phyloP scores from a whole-genome alignment of 2,113 vertebrate species.

The Cephalopterus ornatus region DNA sequence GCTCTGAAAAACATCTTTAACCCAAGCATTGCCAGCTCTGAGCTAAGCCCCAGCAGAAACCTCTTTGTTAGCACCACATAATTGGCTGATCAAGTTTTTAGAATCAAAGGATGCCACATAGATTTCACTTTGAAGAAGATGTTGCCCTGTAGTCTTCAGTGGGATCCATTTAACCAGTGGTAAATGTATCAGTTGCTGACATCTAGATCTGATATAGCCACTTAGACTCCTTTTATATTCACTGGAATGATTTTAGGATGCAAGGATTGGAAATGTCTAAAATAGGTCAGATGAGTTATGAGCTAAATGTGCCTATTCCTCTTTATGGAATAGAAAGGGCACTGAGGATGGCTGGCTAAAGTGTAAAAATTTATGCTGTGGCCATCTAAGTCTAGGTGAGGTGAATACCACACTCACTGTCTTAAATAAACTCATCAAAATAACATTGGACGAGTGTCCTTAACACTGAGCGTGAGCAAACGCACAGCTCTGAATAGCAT shows the following conservation, averaged over 20 bases:
- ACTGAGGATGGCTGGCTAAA: not conserved
- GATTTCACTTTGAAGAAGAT: not conserved
- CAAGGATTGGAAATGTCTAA: not conserved
- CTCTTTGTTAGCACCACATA: not conserved
- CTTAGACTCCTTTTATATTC: not conserved
- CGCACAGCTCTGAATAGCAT: not conserved
- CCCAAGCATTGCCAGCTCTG: not conserved
- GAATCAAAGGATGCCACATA: not conserved
- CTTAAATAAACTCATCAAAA: constrained; percentile 26
- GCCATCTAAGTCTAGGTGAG: not conserved
- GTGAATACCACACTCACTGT: not conserved
- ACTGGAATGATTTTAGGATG: not conserved
- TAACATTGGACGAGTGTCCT: not conserved
- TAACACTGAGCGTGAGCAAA: not conserved
- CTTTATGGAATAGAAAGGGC: not conserved
- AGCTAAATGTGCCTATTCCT: not conserved
- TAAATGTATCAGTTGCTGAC: not conserved
- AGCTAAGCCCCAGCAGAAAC: not conserved
- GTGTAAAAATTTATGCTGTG: not conserved
- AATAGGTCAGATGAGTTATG: not conserved
- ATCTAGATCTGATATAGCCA: not conserved
- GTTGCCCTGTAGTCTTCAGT: not conserved
- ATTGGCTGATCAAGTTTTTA: not conserved
- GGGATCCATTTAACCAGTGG: not conserved
- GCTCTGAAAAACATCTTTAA: not conserved